Base-by-base conservation (phyloP, 2,797 vertebrate genomes). In the Mastacembelus armatus region DNA sequence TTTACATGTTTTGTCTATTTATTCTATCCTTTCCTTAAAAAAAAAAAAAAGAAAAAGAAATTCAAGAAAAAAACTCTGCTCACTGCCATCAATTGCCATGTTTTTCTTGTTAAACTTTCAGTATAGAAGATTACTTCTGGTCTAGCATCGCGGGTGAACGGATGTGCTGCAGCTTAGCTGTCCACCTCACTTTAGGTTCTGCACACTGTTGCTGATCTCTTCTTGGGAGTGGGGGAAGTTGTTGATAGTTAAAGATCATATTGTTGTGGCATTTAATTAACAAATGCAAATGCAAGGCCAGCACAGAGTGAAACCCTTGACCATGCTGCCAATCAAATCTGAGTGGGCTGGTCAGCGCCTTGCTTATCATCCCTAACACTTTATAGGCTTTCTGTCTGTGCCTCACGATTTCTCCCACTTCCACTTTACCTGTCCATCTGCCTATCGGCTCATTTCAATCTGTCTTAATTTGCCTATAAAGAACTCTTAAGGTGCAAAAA, bases 181-280 rank as follows among this genome's bases (percentile, higher is more conserved):
- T 90, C 89, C 80, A 58, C 78, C 79, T 84, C 85, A 66, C 83
- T 92, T 91, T 85, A 61, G 72, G 81, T 57, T 66, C 55, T 50
- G 71, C 70, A 26, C 6, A 1, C 32, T 3, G 40, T 72, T 1
- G 62, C 65, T 14, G 19, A 39, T 76, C 63, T 81, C 55, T 51
- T 43, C 55, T 62, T 44, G 2, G 38, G 45, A 68, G 68, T 29
- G 22, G 44, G 77, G 69, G 55, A 30, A 79, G 87, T 85, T 88
- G 90, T 90, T 91, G 89, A 93, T 91, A 85, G 83, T 91, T 90
- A 70, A 82, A 89, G 89, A 92, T 91, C 88, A 90, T 91, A 91
- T 93, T 92, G 91, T 93, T 91, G 89, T 93, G 91, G 91, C 91
- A 90, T 94, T 92, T 93, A 89, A 94, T 92, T 93, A 94, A 91